Evolutionary conservation across 1,140 invertebrate species (phyloP).

Genomic region (Brachionus koreanus): DNA sequence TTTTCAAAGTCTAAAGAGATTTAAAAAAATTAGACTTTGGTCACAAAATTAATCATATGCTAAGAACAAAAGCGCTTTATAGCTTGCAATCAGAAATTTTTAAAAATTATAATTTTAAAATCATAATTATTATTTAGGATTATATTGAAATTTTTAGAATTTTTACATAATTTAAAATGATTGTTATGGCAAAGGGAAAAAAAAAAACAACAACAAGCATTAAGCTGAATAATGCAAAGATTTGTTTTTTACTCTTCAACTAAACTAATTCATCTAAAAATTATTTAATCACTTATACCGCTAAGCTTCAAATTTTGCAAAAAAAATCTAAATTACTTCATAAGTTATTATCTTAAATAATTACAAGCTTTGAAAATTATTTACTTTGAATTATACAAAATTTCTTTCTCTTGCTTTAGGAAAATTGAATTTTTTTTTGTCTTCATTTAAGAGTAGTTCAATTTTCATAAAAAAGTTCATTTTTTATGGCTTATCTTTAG

Average conservation of each 20-base stretch:
- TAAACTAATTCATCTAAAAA: not conserved
- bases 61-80: not conserved
- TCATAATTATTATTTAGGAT: not conserved
- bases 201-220: not conserved
- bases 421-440: slow-evolving; percentile 24
- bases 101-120: slow-evolving; percentile 26
- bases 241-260: not conserved
- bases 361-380: not conserved
- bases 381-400: not conserved
- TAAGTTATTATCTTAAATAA: not conserved
- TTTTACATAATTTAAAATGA: slow-evolving; percentile 25
- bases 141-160: not conserved
- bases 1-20: not conserved
- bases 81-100: not conserved
- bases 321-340: not conserved
- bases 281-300: not conserved
- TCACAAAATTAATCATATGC: slow-evolving; percentile 6
- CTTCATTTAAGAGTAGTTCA: not conserved
- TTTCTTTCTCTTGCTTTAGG: not conserved
- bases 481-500: not conserved
- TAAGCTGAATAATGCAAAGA: not conserved
- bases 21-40: slow-evolving; percentile 5
- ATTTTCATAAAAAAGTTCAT: not conserved
- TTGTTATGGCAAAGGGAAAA: slow-evolving; percentile 26
- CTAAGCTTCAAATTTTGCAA: not conserved